A percentile compares a stretch with the other conserved stretches of the same genome.
Conservation (phyloP, 2,113 vertebrate species). For the Calidris pugnax region DNA sequence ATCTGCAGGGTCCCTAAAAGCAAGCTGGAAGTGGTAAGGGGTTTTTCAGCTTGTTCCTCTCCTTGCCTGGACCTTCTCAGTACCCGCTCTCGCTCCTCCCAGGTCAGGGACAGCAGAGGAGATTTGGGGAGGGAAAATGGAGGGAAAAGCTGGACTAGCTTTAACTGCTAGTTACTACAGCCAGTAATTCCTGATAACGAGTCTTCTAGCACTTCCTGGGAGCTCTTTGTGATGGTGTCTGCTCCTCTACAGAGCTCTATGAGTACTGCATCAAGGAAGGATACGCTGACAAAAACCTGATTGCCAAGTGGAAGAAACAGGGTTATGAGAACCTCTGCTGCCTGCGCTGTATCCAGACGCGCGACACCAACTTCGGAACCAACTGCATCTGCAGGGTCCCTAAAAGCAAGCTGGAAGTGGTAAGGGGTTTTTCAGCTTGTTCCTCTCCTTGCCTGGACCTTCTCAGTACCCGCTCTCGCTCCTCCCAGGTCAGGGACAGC, state of each 20-base stretch:
- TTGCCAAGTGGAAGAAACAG: conserved; percentile 99
- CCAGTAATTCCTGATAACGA: not conserved
- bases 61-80: not conserved
- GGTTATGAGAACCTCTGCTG: conserved; percentile 98
- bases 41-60: not conserved
- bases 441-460: not conserved
- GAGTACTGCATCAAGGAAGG: conserved; percentile 98
- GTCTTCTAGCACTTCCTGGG: not conserved
- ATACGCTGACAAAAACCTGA: conserved; percentile 96
- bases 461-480: not conserved
- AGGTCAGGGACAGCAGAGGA: not conserved
- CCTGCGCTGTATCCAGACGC: conserved; percentile 94
- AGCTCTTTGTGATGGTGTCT: not conserved
- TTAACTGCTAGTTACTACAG: not conserved
- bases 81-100: not conserved
- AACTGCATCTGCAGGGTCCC: conserved; percentile 98
- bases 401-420: conserved; percentile 98
- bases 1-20: conserved; percentile 97
- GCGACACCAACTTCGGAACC: conserved; percentile 98
- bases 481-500: not conserved
- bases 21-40: conserved; percentile 97
- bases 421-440: conserved; percentile 69
- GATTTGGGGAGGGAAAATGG: not conserved
- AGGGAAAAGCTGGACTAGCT: not conserved
- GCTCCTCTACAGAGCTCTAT: conserved; percentile 84